Evolutionary conservation across 2,797 vertebrate species (phyloP).

Genomic region (Acridotheres tristis): DNA sequence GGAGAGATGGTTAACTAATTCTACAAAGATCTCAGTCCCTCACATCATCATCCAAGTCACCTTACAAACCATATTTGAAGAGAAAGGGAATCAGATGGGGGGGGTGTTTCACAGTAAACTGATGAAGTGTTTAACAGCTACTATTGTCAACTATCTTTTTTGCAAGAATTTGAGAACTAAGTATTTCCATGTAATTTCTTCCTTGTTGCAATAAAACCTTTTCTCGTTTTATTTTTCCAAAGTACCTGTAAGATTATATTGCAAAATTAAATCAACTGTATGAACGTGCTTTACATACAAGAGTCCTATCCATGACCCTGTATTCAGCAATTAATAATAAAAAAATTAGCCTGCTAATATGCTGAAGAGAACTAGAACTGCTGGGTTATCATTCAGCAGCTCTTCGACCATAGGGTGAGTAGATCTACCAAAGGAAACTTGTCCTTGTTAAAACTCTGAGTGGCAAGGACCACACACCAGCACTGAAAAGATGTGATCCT

Average conservation of each 20-base stretch:
- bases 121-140: neutral
- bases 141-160: neutral
- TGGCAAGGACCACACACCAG: no score
- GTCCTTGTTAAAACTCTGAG: neutral
- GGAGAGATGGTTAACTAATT: neutral
- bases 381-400: neutral
- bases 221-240: neutral
- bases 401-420: rapidly evolving
- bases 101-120: neutral
- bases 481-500: neutral
- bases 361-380: neutral
- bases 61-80: neutral
- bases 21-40: neutral
- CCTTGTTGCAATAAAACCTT: neutral
- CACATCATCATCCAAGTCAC: neutral
- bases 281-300: neutral
- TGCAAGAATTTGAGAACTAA: neutral
- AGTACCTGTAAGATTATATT: neutral
- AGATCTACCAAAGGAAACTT: neutral
- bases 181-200: neutral
- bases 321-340: neutral
- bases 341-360: neutral
- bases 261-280: neutral
- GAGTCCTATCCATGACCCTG: neutral
- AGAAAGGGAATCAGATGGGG: neutral